Base-by-base conservation (phyloP, 2,113 vertebrate genomes). In the Brachionichthys hirsutus region DNA sequence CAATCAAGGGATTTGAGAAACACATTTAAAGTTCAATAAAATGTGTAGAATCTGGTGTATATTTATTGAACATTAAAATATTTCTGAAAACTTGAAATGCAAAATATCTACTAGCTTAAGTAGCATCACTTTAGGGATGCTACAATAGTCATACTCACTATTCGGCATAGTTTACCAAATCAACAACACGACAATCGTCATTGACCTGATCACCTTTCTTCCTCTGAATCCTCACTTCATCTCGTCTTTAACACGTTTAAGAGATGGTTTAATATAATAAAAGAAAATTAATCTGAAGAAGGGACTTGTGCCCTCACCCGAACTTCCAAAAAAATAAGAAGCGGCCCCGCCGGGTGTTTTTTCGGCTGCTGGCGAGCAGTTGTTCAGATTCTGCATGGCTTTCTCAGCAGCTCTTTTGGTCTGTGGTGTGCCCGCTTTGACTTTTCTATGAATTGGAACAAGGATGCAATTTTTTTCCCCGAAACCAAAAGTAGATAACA, bases 311-410 rank as follows among this genome's bases (percentile, higher is more conserved):
- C 9, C 36, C 36, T 38, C 24, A 30, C 24, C 3, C 36, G 9
- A 38, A 12, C 36, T 1, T 12, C 36, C 8, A 12, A 38, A 12
- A 11, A 38, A 3, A 38, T 1, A 38, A 10, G 9, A n/a, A 12
- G 12, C 14, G 4, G 43, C 12, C 66, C 34, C 56, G 62, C 55
- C 51, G 63, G 64, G 70, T 43, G 12, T 44, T 70, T 45, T 47
- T 20, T 12, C 7, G 62, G 68, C 58, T 62, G 59, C 63, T 16
- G 47, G 12, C 19, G 54, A 64, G 80, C 69, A 74, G 75, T 67
- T 44, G 22, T 19, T 67, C 24, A 60, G 64, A 56, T 64, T 64
- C 24, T 84, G 85, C 88, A 87, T 87, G 87, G 87, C 82, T 83
- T 84, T 55, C 22, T 72, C 57, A 44, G 75, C 69, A 64, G 24